Conservation (phyloP, 2,113 vertebrate species). For the Elephantulus edwardii region DNA sequence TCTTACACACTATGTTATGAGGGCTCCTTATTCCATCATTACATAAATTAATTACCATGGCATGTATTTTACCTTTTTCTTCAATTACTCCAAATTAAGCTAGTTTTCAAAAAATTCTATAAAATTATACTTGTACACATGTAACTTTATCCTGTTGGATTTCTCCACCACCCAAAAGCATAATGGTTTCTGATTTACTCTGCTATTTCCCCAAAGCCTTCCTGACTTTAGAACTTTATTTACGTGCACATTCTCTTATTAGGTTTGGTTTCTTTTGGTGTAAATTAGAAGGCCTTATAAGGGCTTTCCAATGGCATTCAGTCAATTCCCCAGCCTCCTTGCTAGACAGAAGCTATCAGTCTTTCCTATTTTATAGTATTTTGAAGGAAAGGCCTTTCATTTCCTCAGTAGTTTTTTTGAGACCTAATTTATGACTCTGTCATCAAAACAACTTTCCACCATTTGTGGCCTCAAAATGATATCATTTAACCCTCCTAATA, state of each 20-base stretch:
- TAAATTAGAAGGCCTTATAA: constrained; percentile 34
- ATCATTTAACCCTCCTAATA: not conserved
- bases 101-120: constrained; percentile 39
- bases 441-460: not conserved
- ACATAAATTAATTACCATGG: constrained; percentile 52
- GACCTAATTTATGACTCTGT: not conserved
- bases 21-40: not conserved
- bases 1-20: too few species aligned
- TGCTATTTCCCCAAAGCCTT: not conserved
- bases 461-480: not conserved
- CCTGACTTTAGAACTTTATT: not conserved
- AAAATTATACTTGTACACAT: not conserved
- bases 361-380: constrained; percentile 45
- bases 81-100: not conserved
- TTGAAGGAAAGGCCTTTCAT: not conserved
- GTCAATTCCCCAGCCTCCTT: not conserved
- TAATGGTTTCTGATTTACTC: not conserved
- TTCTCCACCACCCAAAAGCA: not conserved
- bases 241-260: not conserved
- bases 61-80: constrained; percentile 4
- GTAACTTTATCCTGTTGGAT: not conserved
- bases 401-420: not conserved
- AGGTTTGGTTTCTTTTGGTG: not conserved
- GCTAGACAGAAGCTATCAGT: constrained; percentile 14
- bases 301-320: not conserved